Evolutionary conservation across 2,888 invertebrate genomes (phyloP).

Genomic region (Osedax frankpressi): DNA sequence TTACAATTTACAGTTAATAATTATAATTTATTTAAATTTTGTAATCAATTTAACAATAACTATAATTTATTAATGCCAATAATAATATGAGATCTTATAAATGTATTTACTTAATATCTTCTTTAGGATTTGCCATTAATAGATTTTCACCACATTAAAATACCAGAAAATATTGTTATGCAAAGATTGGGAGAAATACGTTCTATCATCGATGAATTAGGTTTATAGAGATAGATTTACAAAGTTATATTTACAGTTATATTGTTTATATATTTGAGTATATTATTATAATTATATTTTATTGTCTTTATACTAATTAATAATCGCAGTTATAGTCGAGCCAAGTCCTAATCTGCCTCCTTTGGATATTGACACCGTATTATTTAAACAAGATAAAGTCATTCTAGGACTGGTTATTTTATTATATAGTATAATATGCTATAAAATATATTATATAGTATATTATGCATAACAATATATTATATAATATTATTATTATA

Average conservation of each 20-base stretch:
- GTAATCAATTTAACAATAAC: too few species aligned
- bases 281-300: too few species aligned
- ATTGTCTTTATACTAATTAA: too few species aligned
- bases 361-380: not conserved
- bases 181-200: not conserved
- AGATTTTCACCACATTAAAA: not conserved
- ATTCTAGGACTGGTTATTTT: not conserved
- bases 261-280: not conserved
- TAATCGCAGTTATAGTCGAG: not conserved
- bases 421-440: too few species aligned
- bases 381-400: not conserved
- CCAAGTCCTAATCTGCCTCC: not conserved
- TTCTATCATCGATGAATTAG: not conserved
- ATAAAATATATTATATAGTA: too few species aligned
- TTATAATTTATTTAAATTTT: too few species aligned
- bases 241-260: not conserved
- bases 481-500: too few species aligned
- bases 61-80: too few species aligned
- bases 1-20: too few species aligned
- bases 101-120: too few species aligned
- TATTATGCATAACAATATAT: too few species aligned
- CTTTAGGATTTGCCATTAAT: not conserved
- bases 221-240: not conserved
- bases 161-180: not conserved
- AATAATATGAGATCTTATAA: too few species aligned